Base-by-base conservation (phyloP, 1,140 invertebrate genomes). In the Pogonognathellus flavescens region DNA sequence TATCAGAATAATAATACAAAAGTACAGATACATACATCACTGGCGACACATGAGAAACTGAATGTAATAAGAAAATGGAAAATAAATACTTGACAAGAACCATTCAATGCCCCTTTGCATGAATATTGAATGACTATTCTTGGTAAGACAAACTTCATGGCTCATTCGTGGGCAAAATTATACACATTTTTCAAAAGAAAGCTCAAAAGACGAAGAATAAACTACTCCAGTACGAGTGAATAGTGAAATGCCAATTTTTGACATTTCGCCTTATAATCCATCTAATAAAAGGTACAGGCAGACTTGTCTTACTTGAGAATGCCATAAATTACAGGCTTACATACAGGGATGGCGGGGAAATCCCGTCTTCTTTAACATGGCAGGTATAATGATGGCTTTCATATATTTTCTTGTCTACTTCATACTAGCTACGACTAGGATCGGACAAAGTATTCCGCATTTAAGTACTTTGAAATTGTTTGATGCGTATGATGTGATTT, bases 181-280 rank as follows among this genome's bases (percentile, higher is more conserved):
- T 22, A 20, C 8, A 13, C 25, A 41, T 16, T 76, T 76, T 25
- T 76, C 53, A n/a, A 16, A 76, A 76, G 31, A 76, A 11, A 25
- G 6, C 1, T 25, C 22, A 10, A 25, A 66, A 66, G 62, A 76
- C 70, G 70, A 18, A 49, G 70, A 31, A 16, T 49, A 18, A 57
- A 57, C 11, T 57, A 57, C 53, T 57, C 1, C 31, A 41, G 2
- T 41, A 1, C 2, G 22, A 66, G 22, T 25, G 22, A 66, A 66
- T 66, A 25, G 70, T n/a, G 13, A 76, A 76, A 76, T 76, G 70
- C 70, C 70, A 76, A 76, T 76, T 76, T 76, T 50, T 76, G 70
- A 76, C 70, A 76, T 76, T 76, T 76, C n/a, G 16, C 25, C 13
- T 50, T 49, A 57, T n/a, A 14, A 14, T 31, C 20, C 20, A 22